Base-by-base conservation (phyloP, 2,113 vertebrate species). In the Hippolais icterina region DNA sequence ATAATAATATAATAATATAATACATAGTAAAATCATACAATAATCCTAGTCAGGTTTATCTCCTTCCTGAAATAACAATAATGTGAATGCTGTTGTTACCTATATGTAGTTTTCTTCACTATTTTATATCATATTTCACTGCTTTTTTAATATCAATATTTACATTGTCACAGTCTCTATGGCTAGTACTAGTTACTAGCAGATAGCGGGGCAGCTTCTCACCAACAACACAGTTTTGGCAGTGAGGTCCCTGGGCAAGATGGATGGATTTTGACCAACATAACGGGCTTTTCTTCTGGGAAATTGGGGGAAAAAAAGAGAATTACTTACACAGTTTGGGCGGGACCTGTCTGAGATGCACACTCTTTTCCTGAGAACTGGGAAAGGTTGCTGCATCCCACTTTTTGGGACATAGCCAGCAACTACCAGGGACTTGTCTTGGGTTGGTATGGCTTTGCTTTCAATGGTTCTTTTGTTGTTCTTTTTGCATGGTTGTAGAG, bases 221-320 rank as follows among this genome's bases (percentile, higher is more conserved):
- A 44, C 14, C 12, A 49, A 5, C 35, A 81, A 5, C 6, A 24
- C 61, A 28, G 4, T 29, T 70, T 42, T 87, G 39, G 2, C 41
- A 13, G 8, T 37, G 53, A 54, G 5, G 22, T 41, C 10, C 3
- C 24, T n/a, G 17, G 28, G 21, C 6, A 86, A 66, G 35, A 29
- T 33, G 4, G 21, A 37, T 28, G 19, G 22, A 53, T 75, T 90
- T 61, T 75, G 15, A 54, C 6, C 10, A 22, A 3, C 4, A 10
- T 37, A 42, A 27, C 0, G 0, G 17, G 6, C 2, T 82, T 85
- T 82, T 70, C 17, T 52, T 79, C 29, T 81, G 29, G 14, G 35
- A 78, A 77, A 47, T 0, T 29, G 14, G 54, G 2, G 12, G 6
- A 3, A 6, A 7, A 37, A 54, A 39, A 4, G 4, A 16, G 21